These are phyloP conservation scores for Scylla paramamosain DNA, from an alignment of 1,140 invertebrate species.

Conservation along the genomic window DNA sequence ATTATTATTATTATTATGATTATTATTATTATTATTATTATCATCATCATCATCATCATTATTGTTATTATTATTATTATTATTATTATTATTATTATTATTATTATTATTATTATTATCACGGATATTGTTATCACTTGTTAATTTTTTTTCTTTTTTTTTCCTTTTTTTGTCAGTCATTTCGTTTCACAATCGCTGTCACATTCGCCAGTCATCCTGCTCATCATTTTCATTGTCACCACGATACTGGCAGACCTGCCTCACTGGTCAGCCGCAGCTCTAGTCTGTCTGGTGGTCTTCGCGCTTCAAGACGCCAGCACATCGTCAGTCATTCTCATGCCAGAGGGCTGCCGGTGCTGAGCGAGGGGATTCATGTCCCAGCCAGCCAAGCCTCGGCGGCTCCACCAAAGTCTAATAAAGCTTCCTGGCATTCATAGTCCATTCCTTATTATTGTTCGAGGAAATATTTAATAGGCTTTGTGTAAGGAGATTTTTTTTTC, in stretches of 20 bases:
- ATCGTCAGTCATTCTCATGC: not conserved
- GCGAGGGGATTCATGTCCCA: no score
- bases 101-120: not conserved
- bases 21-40: no score
- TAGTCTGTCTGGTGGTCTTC: constrained; percentile 37
- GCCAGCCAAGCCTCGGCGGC: not conserved
- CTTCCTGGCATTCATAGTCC: constrained; percentile 69
- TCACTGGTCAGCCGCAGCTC: constrained; percentile 14
- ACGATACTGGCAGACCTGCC: not conserved
- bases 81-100: no score
- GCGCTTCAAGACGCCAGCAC: not conserved
- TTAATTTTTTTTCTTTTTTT: not conserved
- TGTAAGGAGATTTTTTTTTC: constrained; percentile 37
- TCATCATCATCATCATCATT: no score
- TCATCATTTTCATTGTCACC: not conserved
- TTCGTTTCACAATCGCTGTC: not conserved
- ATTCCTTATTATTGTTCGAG: constrained; percentile 73
- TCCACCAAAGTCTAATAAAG: not conserved
- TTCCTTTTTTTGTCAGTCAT: not conserved
- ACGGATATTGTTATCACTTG: not conserved
- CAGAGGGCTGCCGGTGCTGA: not conserved
- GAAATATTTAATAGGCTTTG: constrained; percentile 68
- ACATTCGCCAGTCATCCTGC: not conserved
- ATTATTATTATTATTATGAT: no score
- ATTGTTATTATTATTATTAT: no score